Conservation (phyloP, 1,140 invertebrate species). For the Drosophila lacertosa region DNA sequence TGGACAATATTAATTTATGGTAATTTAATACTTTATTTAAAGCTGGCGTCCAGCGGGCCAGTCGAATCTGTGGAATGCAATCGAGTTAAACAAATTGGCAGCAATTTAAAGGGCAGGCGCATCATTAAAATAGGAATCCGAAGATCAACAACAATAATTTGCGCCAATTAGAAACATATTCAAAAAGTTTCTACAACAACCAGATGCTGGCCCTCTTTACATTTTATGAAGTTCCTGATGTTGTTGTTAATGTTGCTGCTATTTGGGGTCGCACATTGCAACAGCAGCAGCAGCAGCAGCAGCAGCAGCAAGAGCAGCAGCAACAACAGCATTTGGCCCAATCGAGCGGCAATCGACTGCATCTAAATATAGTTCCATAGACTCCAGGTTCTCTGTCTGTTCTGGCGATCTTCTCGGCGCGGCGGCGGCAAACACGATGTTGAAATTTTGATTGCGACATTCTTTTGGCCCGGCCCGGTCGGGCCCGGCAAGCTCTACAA, state of each 20-base stretch:
- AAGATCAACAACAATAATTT: conserved; percentile 75
- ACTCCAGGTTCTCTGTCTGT: conserved; percentile 32
- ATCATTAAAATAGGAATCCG: conserved; percentile 56
- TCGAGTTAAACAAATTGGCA: conserved; percentile 59
- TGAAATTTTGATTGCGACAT: conserved; percentile 83
- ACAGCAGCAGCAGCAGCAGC: conserved; percentile 44
- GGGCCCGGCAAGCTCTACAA: conserved; percentile 51
- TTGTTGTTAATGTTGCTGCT: conserved; percentile 15
- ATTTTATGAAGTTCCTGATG: conserved; percentile 48
- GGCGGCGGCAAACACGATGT: conserved; percentile 60
- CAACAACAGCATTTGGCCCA: conserved; percentile 50
- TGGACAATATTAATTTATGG: conserved; percentile 75
- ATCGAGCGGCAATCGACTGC: conserved; percentile 63
- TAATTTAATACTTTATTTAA: conserved; percentile 71
- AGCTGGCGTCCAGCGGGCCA: conserved; percentile 14
- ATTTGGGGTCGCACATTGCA: conserved; percentile 42
- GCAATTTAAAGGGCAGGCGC: conserved; percentile 46
- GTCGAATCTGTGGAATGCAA: conserved; percentile 30
- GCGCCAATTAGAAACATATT: conserved; percentile 74
- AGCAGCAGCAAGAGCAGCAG: conserved; percentile 31
- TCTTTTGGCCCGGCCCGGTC: conserved; percentile 52
- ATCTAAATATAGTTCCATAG: conserved; percentile 69
- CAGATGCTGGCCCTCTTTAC: conserved; percentile 26
- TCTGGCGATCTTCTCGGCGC: conserved; percentile 22
- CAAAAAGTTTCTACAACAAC: conserved; percentile 49